These are phyloP conservation scores for Gymnocheta viridis DNA, from an alignment of 2,888 invertebrate species.

Conservation along the genomic window DNA sequence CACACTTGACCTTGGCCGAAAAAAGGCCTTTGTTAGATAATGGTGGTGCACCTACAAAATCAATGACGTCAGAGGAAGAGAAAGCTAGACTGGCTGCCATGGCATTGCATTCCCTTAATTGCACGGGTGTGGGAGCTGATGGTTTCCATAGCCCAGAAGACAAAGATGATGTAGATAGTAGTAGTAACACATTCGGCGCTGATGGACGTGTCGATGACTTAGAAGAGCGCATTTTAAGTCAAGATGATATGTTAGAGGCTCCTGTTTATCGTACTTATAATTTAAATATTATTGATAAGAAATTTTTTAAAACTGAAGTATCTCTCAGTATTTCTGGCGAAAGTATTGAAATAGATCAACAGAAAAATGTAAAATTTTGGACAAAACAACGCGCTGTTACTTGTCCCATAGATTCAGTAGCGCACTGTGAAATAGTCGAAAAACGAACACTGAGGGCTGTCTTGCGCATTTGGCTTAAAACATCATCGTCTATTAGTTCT, in stretches of 20 bases:
- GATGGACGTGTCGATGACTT: conserved; percentile 82
- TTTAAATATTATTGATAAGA: conserved; percentile 90
- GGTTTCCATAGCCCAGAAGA: conserved; percentile 77
- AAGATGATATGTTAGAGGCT: conserved; percentile 91
- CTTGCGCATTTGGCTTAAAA: conserved; percentile 87
- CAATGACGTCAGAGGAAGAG: conserved; percentile 82
- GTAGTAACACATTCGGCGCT: conserved; percentile 74
- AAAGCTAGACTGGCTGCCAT: conserved; percentile 77
- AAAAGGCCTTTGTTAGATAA: conserved; percentile 82
- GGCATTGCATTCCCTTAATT: conserved; percentile 76
- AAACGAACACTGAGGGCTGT: conserved; percentile 88
- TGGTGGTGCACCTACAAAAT: conserved; percentile 75
- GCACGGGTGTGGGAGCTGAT: conserved; percentile 75
- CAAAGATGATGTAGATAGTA: conserved; percentile 58
- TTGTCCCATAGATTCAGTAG: conserved; percentile 93
- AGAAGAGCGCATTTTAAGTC: conserved; percentile 87
- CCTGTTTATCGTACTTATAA: conserved; percentile 92
- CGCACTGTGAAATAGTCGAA: conserved; percentile 92
- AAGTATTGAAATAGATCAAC: conserved; percentile 93
- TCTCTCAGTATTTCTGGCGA: conserved; percentile 94
- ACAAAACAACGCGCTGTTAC: conserved; percentile 89
- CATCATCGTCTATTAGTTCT: conserved; percentile 77
- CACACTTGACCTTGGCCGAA: conserved; percentile 93
- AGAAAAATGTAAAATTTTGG: conserved; percentile 86
- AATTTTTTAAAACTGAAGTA: conserved; percentile 91